A percentile compares a stretch with the other conserved stretches of the same genome.
Conservation (phyloP, 1,140 invertebrate genomes). For the Sinonovacula constricta region DNA sequence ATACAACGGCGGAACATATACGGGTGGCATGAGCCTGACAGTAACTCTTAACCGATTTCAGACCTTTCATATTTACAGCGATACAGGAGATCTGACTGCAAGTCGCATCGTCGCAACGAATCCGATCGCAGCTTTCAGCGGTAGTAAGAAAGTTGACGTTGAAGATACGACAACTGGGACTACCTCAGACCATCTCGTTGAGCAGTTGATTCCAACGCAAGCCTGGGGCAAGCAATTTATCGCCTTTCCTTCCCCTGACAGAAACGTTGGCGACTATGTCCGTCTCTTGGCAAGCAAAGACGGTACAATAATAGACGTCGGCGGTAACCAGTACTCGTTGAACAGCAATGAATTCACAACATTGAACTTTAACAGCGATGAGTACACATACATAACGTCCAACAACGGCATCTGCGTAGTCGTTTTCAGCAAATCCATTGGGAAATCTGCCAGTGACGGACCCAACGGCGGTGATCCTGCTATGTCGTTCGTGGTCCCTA, state of each 20-base stretch:
- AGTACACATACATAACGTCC: constrained; percentile 12
- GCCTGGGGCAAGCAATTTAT: constrained; percentile 62
- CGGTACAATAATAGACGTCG: constrained; percentile 7
- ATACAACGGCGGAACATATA: constrained; percentile 36
- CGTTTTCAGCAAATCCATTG: constrained; percentile 40
- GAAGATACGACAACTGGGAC: neutral
- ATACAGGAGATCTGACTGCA: constrained; percentile 59
- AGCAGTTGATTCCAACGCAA: constrained; percentile 56
- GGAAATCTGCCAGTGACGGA: neutral
- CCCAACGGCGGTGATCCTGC: constrained; percentile 48
- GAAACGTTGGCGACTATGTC: constrained; percentile 49
- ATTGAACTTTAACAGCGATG: constrained; percentile 10
- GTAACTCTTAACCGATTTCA: constrained; percentile 47
- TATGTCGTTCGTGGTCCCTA: constrained; percentile 42
- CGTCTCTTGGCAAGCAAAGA: constrained; percentile 54
- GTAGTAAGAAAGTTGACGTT: constrained; percentile 50
- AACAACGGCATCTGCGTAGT: constrained; percentile 37
- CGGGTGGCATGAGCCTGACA: constrained; percentile 26
- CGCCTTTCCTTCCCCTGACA: constrained; percentile 48
- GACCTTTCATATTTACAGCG: constrained; percentile 43
- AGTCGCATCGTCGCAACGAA: constrained; percentile 52
- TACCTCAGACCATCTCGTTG: constrained; percentile 61
- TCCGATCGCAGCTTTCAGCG: constrained; percentile 58
- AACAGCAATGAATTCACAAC: constrained; percentile 11
- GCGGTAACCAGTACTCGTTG: neutral